These are phyloP conservation scores for Adelphocoris suturalis DNA, from an alignment of 2,888 invertebrate species.

Conservation along the genomic window DNA sequence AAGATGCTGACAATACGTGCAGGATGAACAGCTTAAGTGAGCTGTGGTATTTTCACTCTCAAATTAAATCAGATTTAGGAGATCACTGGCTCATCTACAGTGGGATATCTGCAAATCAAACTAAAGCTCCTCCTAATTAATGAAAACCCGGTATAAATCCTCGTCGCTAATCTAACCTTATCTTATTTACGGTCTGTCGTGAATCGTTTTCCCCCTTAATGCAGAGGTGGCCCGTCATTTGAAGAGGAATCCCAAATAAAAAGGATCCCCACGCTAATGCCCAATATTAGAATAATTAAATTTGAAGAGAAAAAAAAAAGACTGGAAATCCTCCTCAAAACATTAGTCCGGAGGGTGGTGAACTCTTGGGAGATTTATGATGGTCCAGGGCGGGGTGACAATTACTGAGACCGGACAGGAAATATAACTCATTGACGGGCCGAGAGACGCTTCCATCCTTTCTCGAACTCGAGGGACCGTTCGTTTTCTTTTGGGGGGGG, in stretches of 20 bases:
- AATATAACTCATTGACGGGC: constrained; percentile 71
- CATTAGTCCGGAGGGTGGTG: constrained; percentile 42
- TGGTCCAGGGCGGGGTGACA: constrained; percentile 61
- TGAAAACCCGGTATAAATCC: too few species aligned
- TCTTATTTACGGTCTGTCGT: not conserved
- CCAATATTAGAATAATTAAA: constrained; percentile 4
- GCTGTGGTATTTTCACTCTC: too few species aligned
- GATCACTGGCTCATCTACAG: too few species aligned
- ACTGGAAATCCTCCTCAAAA: constrained; percentile 3
- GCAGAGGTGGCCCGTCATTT: not conserved
- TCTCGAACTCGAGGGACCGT: constrained; percentile 53
- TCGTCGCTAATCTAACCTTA: not conserved
- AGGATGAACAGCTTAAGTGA: too few species aligned
- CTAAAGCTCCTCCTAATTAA: too few species aligned
- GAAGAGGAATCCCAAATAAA: not conserved
- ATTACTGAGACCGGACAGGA: constrained; percentile 70
- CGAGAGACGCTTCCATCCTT: constrained; percentile 31
- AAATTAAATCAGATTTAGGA: too few species aligned
- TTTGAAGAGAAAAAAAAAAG: not conserved
- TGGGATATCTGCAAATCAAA: too few species aligned
- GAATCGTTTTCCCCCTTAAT: not conserved
- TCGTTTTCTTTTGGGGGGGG: constrained; percentile 31
- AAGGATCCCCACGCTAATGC: not conserved
- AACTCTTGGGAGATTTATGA: constrained; percentile 10
- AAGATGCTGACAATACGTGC: too few species aligned